Base-by-base conservation (phyloP, 2,797 vertebrate genomes). In the Ataeniobius toweri region DNA sequence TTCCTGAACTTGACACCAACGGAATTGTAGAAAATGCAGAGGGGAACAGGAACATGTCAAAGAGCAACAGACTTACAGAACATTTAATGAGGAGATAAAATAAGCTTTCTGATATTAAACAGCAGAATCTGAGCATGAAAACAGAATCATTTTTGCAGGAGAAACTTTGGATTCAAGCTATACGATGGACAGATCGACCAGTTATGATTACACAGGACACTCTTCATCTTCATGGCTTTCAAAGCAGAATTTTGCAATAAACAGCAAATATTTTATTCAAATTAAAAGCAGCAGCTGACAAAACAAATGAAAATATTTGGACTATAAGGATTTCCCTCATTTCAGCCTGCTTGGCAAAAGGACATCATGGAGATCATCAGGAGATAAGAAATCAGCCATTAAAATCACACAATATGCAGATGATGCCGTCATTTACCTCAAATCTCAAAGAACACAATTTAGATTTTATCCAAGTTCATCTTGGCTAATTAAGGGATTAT, bases 301-400 rank as follows among this genome's bases (percentile, higher is more conserved):
- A 31, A 7, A 18, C 58, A 39, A 39, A 22, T 7, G 36, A 10
- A 3, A 65, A 39, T 1, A 20, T 0, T 36, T 22, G 18, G 18
- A 65, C 18, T 31, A 3, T 8, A 6, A 65, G 18, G 31, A 65
- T 4, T 39, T 65, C 46, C 39, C 13, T 18, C 0, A 10, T 73
- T 65, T 31, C 65, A 26, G 51, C 4, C 39, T 26, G 36, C 4
- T 41, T 39, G 50, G 28, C 8, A 26, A 68, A 41, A 69, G 22
- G 72, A 75, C 82, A 76, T 79, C 26, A 71, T 81, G 79, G 80
- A n/a, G 9, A 46, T 4, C 22, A 26, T n/a, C 39, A 14, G 22
- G 71, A 84, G 68, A 70, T 12, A 6, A 31, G 53, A 63, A 6
- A 16, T 28, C 0, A n/a, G 5, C 20, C 7, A 5, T 31, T 31